Conservation (phyloP, 1,140 invertebrate species). For the Apis florea region DNA sequence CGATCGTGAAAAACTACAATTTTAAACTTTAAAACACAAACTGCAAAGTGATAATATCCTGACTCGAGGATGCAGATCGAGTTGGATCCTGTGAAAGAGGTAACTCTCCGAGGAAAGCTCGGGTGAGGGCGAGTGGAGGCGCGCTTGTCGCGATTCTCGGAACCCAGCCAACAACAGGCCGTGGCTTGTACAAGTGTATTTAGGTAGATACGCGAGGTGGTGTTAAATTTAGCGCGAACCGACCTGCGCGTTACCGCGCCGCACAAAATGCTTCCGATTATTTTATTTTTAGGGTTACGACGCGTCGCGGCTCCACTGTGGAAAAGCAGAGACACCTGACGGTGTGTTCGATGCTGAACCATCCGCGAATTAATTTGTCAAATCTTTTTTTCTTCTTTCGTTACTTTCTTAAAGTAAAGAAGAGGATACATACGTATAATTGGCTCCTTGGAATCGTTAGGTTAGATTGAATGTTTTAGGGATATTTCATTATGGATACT, state of each 20-base stretch:
- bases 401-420: no score
- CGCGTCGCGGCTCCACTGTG: constrained; percentile 57
- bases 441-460: no score
- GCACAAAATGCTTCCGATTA: constrained; percentile 78
- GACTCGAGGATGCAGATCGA: background rate
- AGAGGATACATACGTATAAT: no score
- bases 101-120: constrained; percentile 58
- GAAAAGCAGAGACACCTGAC: constrained; percentile 26
- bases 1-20: no score
- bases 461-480: no score
- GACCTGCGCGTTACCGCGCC: constrained; percentile 74
- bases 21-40: no score
- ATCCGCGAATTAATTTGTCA: background rate
- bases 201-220: constrained; percentile 77
- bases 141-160: constrained; percentile 58
- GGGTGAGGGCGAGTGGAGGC: constrained; percentile 64
- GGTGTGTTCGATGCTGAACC: background rate
- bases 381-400: background rate
- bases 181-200: constrained; percentile 76
- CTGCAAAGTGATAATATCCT: background rate
- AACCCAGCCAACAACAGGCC: constrained; percentile 75
- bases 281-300: constrained; percentile 78
- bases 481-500: no score
- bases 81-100: background rate
- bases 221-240: constrained; percentile 78